Conservation (phyloP, 2,797 vertebrate species). For the Otolemur crassicaudatus region DNA sequence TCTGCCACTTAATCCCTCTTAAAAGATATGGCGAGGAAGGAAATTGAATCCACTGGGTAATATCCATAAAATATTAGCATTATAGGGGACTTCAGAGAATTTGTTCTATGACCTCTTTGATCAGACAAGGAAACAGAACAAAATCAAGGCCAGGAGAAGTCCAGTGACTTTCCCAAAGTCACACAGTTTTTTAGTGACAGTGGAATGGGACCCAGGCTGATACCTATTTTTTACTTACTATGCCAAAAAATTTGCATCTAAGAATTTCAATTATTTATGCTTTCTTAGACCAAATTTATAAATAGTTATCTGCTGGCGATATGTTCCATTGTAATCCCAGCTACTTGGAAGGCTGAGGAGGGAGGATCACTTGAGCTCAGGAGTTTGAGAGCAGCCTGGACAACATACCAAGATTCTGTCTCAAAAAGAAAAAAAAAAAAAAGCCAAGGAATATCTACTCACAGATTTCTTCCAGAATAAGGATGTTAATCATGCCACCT, state of each 20-base stretch:
- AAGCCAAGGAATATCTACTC: neutral
- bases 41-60: neutral
- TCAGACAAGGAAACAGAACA: neutral
- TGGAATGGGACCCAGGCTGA: neutral
- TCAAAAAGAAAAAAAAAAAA: neutral
- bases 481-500: neutral
- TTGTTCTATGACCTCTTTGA: neutral
- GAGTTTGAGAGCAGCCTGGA: neutral
- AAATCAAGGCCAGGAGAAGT: neutral
- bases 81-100: neutral
- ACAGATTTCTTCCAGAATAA: neutral
- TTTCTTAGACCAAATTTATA: neutral
- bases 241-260: slow-evolving; percentile 6
- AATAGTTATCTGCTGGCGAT: neutral
- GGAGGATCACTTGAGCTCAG: neutral
- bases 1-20: neutral
- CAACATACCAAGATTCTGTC: neutral
- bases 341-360: neutral
- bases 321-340: neutral
- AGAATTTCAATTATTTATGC: neutral
- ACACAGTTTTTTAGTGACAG: neutral
- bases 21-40: neutral
- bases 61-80: neutral
- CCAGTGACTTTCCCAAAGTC: neutral
- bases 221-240: neutral